Base-by-base conservation (phyloP, 2,113 vertebrate species). In the Tragelaphus strepsiceros region DNA sequence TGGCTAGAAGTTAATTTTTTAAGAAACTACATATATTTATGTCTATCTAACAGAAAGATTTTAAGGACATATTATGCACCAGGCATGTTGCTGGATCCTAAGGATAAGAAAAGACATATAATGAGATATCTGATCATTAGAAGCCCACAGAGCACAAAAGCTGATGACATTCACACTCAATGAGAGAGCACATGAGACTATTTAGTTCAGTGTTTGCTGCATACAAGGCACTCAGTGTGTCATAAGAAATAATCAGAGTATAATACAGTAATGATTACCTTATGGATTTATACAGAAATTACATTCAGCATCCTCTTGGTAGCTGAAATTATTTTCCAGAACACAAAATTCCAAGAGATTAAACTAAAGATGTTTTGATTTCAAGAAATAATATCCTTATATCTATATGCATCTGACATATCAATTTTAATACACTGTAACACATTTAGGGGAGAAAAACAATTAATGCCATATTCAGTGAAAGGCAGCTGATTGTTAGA, bases 391-490 rank as follows among this genome's bases (percentile, higher is more conserved):
- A 46, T 77, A 32, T 80, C 62, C 80, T 43, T 43, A 59, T 49
- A 39, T 61, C 51, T 62, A 10, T 12, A 43, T 16, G 21, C 30
- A 74, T 80, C 49, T n/a, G 49, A 35, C 56, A 64, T 51, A 51
- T 21, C 30, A 30, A 9, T 84, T 90, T 88, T 87, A 89, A 95
- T 86, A 56, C 59, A 62, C 32, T n/a, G 30, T 14, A 74, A 46
- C 56, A 39, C 8, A 83, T 91, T 87, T 59, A 15, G 8, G 15
- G 46, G 12, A 26, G 71, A 43, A 74, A 35, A 43, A 64, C 43
- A 6, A 71, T 28, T 19, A 96, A 97, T 84, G 58, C 49, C 58
- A 71, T 19, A 35, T 62, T 96, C 96, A 83, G 95, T 94, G 94
- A 96, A 71, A 91, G 53, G 6, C 9, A 85, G 43, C 39, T 32